phyloP scores from a whole-genome alignment of 2,888 invertebrate genomes.

The Caenorhabditis macrosperma region DNA sequence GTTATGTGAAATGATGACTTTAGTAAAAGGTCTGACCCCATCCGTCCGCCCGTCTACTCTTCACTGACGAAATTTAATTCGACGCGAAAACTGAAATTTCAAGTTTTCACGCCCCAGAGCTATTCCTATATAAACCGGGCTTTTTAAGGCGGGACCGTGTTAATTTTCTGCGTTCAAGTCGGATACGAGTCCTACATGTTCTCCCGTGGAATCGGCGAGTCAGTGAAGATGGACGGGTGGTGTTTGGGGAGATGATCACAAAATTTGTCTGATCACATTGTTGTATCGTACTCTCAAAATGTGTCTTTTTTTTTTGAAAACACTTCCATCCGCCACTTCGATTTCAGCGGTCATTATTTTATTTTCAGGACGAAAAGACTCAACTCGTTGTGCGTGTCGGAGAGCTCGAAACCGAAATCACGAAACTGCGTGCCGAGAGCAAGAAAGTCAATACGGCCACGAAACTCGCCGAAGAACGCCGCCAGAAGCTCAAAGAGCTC shows the following conservation, averaged over 20 bases:
- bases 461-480: constrained; percentile 66
- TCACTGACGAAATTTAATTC: constrained; percentile 4
- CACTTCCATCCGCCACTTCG: too few species aligned
- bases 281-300: background rate
- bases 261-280: constrained; percentile 22
- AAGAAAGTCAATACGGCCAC: constrained; percentile 47
- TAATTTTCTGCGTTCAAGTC: constrained; percentile 34
- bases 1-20: constrained; percentile 49
- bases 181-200: constrained; percentile 35
- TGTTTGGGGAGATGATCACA: constrained; percentile 24
- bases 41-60: background rate
- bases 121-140: constrained; percentile 14
- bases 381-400: constrained; percentile 35
- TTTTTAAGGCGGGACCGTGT: constrained; percentile 42
- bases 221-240: constrained; percentile 2
- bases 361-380: constrained; percentile 39
- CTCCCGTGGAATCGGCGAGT: constrained; percentile 18
- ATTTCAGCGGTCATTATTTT: too few species aligned
- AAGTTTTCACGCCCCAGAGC: constrained; percentile 4
- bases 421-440: constrained; percentile 49
- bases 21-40: constrained; percentile 50
- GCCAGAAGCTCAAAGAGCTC: constrained; percentile 64
- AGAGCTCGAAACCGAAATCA: constrained; percentile 56
- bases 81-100: background rate
- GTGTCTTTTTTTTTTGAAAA: too few species aligned